Conservation (phyloP, 92 coral and sea anemone species). For the Phenganax subtilis region DNA sequence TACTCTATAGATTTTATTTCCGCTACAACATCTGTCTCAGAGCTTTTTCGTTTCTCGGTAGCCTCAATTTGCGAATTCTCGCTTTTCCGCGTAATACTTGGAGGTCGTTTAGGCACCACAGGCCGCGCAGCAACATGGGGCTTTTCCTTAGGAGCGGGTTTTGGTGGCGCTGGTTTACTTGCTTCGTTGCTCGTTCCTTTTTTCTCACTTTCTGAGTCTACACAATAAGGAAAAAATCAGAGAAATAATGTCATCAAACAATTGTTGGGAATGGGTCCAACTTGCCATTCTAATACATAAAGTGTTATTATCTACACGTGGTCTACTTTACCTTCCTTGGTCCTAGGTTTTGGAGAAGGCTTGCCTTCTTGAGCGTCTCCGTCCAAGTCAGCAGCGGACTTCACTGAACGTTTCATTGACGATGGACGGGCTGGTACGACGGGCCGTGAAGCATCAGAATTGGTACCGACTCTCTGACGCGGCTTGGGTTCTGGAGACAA, state of each 20-base stretch:
- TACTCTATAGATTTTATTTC: conserved; percentile 21
- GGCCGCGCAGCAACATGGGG: conserved; percentile 12
- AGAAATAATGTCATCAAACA: no score
- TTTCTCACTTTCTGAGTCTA: background rate
- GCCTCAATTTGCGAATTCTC: conserved; percentile 37
- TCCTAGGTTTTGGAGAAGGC: conserved; percentile 75
- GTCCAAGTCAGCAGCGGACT: conserved; percentile 22
- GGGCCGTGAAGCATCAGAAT: conserved; percentile 19
- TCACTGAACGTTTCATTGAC: conserved; percentile 17
- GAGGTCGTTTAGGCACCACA: conserved; percentile 35
- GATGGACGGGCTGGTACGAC: conserved; percentile 26
- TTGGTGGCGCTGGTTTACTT: conserved; percentile 16
- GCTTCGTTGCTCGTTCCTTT: background rate
- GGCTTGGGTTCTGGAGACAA: conserved; percentile 26
- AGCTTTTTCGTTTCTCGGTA: conserved; percentile 16
- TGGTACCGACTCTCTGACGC: conserved; percentile 26
- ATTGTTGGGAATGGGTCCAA: background rate
- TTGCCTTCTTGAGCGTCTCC: conserved; percentile 49
- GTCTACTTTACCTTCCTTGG: conserved; percentile 41
- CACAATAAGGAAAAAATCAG: no score
- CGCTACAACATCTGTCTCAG: background rate
- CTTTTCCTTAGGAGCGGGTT: conserved; percentile 25
- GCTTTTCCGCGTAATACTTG: conserved; percentile 12
- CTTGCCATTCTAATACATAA: background rate
- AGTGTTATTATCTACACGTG: background rate